Evolutionary conservation across 2,888 invertebrate genomes (phyloP).

Genomic region (Corythucha ciliata): DNA sequence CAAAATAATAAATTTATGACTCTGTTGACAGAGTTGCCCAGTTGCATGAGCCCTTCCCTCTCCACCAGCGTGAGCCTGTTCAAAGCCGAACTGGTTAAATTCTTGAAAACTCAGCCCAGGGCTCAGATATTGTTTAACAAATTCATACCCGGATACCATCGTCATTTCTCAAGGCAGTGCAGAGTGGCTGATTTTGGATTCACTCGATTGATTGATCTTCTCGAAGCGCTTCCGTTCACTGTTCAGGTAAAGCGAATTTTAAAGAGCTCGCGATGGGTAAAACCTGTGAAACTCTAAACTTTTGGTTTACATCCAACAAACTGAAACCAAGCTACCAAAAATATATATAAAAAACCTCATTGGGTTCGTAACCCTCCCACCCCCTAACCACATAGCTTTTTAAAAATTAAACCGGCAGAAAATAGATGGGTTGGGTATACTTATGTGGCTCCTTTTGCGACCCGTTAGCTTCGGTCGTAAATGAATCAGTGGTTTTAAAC

Average conservation of each 20-base stretch:
- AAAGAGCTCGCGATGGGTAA: too few relatives aligned
- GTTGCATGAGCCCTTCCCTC: conserved; percentile 51
- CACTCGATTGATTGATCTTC: conserved; percentile 79
- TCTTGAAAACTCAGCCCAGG: conserved; percentile 69
- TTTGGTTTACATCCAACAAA: background rate
- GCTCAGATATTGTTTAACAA: conserved; percentile 75
- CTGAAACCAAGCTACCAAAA: background rate
- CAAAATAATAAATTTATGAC: background rate
- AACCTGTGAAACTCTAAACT: background rate
- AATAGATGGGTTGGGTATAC: too few relatives aligned
- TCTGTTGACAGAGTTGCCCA: conserved; percentile 13
- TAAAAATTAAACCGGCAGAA: too few relatives aligned
- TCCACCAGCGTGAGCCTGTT: conserved; percentile 68
- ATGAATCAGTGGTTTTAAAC: too few relatives aligned
- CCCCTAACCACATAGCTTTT: too few relatives aligned
- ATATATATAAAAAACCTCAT: background rate
- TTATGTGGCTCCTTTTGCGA: too few relatives aligned
- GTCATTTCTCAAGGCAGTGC: conserved; percentile 91
- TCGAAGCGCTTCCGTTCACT: conserved; percentile 77
- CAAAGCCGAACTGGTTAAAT: conserved; percentile 70
- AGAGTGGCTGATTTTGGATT: conserved; percentile 95
- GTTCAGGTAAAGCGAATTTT: conserved; percentile 54
- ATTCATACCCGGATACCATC: conserved; percentile 91
- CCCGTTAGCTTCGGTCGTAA: too few relatives aligned
- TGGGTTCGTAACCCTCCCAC: background rate